These are phyloP conservation scores for Mimas tiliae DNA, from an alignment of 2,888 invertebrate species.

Conservation along the genomic window DNA sequence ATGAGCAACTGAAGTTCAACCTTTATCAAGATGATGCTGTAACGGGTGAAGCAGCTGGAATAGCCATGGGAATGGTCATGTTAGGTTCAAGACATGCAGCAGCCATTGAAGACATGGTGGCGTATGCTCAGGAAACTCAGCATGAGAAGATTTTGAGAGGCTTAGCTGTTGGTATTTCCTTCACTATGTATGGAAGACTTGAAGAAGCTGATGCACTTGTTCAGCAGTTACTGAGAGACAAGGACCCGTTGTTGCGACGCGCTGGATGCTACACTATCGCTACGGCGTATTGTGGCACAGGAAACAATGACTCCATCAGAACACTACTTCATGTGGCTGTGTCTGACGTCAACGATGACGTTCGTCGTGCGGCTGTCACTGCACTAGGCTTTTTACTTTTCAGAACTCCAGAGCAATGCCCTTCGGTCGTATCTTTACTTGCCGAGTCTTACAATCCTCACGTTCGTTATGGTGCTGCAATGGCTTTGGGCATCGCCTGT, in stretches of 20 bases:
- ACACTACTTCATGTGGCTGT: slow-evolving; percentile 98
- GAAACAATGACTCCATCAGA: slow-evolving; percentile 98
- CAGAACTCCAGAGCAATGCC: slow-evolving; percentile 98
- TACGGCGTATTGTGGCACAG: slow-evolving; percentile 99
- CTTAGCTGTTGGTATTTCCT: slow-evolving; percentile 97
- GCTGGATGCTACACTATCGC: slow-evolving; percentile 99
- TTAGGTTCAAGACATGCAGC: slow-evolving; percentile 95
- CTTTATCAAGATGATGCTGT: slow-evolving; percentile 99
- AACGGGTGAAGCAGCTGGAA: slow-evolving; percentile 99
- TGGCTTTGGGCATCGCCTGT: slow-evolving; percentile 99
- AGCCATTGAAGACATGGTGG: slow-evolving; percentile 97
- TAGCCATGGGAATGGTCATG: slow-evolving; percentile 99
- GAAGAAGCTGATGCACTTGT: slow-evolving; percentile 98
- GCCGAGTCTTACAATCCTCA: slow-evolving; percentile 99
- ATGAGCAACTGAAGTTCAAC: slow-evolving; percentile 98
- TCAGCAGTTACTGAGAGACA: slow-evolving; percentile 94
- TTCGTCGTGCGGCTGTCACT: slow-evolving; percentile 98
- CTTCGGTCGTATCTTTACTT: slow-evolving; percentile 97
- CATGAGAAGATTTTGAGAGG: slow-evolving; percentile 99
- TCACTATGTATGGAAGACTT: slow-evolving; percentile 98
- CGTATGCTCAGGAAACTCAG: slow-evolving; percentile 97
- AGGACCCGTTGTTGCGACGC: slow-evolving; percentile 96
- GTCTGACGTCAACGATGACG: slow-evolving; percentile 99
- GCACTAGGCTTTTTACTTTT: slow-evolving; percentile 99
- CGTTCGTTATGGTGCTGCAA: slow-evolving; percentile 99